Percentiles rank a stretch among this genome's conserved stretches.
Conservation (phyloP, 2,888 invertebrate genomes). For the Crocallis elinguaria region DNA sequence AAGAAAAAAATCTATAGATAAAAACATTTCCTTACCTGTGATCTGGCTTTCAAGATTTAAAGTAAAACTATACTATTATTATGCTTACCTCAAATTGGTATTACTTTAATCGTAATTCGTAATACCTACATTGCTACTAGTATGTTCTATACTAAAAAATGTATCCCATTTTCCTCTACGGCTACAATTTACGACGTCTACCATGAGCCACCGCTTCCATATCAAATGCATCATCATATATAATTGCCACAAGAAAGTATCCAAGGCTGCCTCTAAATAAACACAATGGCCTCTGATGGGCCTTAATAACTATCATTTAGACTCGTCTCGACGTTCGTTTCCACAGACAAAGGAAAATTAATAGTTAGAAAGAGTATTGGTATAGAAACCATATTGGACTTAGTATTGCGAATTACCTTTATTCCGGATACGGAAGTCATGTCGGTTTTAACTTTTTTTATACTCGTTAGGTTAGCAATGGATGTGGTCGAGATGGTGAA, state of each 20-base stretch:
- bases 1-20: too few relatives aligned
- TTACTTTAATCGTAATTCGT: too few relatives aligned
- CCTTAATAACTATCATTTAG: slow-evolving; percentile 58
- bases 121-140: background rate
- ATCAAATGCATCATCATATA: slow-evolving; percentile 38
- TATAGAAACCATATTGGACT: slow-evolving; percentile 14
- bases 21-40: too few relatives aligned
- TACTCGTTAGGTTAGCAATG: too few relatives aligned
- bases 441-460: too few relatives aligned
- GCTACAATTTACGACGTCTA: slow-evolving; percentile 42
- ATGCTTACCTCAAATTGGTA: too few relatives aligned
- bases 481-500: too few relatives aligned
- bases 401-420: slow-evolving; percentile 13
- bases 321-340: slow-evolving; percentile 39
- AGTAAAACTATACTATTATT: too few relatives aligned
- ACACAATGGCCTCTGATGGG: slow-evolving; percentile 49
- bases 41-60: too few relatives aligned
- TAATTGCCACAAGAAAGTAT: slow-evolving; percentile 46
- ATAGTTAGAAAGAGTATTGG: slow-evolving; percentile 22
- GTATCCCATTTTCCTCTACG: background rate
- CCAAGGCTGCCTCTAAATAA: slow-evolving; percentile 40
- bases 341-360: slow-evolving; percentile 35
- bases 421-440: slow-evolving; percentile 9
- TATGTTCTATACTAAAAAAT: background rate
- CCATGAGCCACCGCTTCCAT: slow-evolving; percentile 37